Conservation (phyloP, 2,888 invertebrate genomes). For the Cryptus viduatorius region DNA sequence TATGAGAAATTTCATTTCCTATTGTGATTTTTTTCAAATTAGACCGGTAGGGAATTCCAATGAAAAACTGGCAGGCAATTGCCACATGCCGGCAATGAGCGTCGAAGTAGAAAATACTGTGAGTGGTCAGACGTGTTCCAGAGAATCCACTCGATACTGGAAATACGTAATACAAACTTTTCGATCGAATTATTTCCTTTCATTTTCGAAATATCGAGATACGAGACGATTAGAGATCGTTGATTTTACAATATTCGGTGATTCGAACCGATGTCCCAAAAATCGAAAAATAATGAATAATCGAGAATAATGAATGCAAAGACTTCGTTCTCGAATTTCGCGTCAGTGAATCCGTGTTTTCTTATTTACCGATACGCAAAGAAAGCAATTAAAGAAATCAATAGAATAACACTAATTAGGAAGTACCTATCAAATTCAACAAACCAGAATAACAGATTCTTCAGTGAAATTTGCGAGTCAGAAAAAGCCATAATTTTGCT, state of each 20-base stretch:
- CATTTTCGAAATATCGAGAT: too few species aligned
- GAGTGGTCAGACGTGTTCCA: constrained; percentile 30
- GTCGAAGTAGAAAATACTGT: constrained; percentile 25
- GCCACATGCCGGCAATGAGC: neutral
- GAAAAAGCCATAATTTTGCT: constrained; percentile 21
- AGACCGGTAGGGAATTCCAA: too few species aligned
- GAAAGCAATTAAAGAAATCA: neutral
- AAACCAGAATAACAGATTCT: neutral
- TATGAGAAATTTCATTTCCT: too few species aligned
- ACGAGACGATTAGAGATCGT: too few species aligned
- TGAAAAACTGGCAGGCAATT: too few species aligned
- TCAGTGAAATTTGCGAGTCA: neutral
- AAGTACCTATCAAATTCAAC: neutral
- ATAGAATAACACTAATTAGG: neutral
- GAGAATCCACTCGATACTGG: neutral
- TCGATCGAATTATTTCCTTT: too few species aligned
- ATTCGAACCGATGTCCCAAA: neutral
- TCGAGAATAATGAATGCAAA: too few species aligned
- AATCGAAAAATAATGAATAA: neutral
- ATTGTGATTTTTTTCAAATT: too few species aligned
- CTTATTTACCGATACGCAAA: neutral
- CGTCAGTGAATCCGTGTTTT: neutral
- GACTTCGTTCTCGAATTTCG: neutral
- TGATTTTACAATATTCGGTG: neutral
- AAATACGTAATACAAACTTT: neutral